phyloP scores from a whole-genome alignment of 2,797 vertebrate genomes.

The Sylvia borin region DNA sequence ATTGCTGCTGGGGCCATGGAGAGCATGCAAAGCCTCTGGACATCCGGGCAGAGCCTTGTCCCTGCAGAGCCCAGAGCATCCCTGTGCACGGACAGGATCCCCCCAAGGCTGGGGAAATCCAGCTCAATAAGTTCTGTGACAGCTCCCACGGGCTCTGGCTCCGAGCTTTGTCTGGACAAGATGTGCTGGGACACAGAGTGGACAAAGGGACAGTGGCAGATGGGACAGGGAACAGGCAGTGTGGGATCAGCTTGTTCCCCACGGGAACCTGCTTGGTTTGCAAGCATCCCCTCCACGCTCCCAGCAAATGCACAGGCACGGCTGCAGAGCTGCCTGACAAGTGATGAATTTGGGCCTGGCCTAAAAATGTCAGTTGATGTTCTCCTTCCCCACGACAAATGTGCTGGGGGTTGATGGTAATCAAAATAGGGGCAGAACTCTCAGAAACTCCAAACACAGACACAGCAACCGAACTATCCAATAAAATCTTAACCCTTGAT shows the following conservation, averaged over 20 bases:
- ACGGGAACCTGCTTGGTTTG: neutral
- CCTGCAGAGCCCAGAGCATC: neutral
- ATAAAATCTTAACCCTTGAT: neutral
- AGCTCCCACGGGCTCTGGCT: neutral
- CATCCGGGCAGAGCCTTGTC: rapidly evolving
- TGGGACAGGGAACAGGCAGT: rapidly evolving
- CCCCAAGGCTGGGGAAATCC: neutral
- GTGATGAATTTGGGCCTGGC: conserved; percentile 16
- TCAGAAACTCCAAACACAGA: neutral
- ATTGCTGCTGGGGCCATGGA: rapidly evolving
- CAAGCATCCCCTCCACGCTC: rapidly evolving
- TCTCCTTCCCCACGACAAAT: neutral
- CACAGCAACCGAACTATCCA: neutral
- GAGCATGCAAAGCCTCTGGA: neutral
- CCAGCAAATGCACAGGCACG: rapidly evolving
- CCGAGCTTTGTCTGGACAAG: rapidly evolving
- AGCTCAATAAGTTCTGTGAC: rapidly evolving
- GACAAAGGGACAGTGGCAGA: neutral
- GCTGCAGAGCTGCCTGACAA: neutral
- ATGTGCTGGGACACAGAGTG: neutral
- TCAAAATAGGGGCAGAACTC: neutral
- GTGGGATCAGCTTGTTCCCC: neutral
- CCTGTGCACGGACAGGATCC: neutral
- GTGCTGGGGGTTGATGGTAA: neutral
- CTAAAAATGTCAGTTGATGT: conserved; percentile 1